A percentile compares a stretch with the other conserved stretches of the same genome.
Conservation (phyloP, 1,140 invertebrate species). For the Coenobita brevimanus region DNA sequence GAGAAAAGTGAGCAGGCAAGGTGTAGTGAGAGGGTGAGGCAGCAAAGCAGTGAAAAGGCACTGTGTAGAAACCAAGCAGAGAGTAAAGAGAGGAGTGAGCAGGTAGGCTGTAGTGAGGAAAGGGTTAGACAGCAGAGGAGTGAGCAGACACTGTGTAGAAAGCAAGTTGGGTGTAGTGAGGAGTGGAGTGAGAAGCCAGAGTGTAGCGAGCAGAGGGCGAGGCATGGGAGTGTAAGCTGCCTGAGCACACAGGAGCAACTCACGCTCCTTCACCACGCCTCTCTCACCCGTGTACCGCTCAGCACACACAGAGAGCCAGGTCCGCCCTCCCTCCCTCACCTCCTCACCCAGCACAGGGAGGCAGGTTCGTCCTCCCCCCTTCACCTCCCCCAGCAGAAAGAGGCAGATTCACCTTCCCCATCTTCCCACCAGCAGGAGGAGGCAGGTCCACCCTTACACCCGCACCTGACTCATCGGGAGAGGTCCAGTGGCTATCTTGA, state of each 20-base stretch:
- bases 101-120: background rate
- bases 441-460: no score
- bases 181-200: background rate
- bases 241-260: conserved; percentile 33
- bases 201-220: background rate
- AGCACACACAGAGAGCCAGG: background rate
- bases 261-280: conserved; percentile 43
- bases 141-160: background rate
- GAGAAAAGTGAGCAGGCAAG: background rate
- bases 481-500: no score
- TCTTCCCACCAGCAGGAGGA: no score
- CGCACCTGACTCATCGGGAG: no score
- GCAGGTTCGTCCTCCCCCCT: no score
- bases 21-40: background rate
- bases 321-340: no score
- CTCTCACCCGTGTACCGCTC: conserved; percentile 19
- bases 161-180: background rate
- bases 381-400: no score
- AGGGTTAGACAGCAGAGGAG: background rate
- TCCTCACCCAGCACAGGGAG: no score
- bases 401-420: no score
- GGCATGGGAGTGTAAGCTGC: background rate
- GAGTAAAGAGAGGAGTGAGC: no score
- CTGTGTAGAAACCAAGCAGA: no score
- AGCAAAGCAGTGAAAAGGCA: background rate